phyloP scores from a whole-genome alignment of 2,888 invertebrate species.

The Hipparchia sbordonii region DNA sequence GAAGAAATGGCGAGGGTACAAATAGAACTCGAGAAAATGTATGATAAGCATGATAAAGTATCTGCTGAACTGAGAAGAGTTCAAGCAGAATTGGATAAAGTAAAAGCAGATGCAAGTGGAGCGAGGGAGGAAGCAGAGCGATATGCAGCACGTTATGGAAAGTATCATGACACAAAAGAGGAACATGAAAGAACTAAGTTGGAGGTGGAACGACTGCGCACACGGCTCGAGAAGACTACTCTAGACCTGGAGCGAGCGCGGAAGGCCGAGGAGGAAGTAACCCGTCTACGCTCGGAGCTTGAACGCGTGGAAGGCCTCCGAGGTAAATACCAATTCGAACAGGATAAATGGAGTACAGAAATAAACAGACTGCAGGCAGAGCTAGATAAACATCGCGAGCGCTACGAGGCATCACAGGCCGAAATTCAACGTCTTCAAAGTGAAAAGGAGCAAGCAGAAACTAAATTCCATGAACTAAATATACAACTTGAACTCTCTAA shows the following conservation, averaged over 20 bases:
- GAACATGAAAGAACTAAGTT: slow-evolving; percentile 90
- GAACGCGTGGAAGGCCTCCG: slow-evolving; percentile 89
- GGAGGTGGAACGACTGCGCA: slow-evolving; percentile 91
- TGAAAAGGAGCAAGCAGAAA: slow-evolving; percentile 87
- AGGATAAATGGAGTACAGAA: slow-evolving; percentile 82
- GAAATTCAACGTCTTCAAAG: slow-evolving; percentile 87
- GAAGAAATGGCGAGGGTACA: slow-evolving; percentile 94
- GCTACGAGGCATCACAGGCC: slow-evolving; percentile 88
- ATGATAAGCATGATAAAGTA: slow-evolving; percentile 94
- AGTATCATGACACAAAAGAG: slow-evolving; percentile 90
- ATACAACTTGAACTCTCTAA: slow-evolving; percentile 91
- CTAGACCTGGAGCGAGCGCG: slow-evolving; percentile 90
- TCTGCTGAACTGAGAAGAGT: slow-evolving; percentile 91
- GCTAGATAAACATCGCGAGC: slow-evolving; percentile 88
- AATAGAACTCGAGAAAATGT: slow-evolving; percentile 94
- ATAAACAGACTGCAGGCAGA: slow-evolving; percentile 90
- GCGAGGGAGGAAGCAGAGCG: slow-evolving; percentile 91
- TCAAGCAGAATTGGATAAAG: slow-evolving; percentile 88
- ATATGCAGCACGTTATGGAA: slow-evolving; percentile 87
- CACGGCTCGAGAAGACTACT: slow-evolving; percentile 90
- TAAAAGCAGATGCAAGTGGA: slow-evolving; percentile 88
- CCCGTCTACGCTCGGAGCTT: slow-evolving; percentile 86
- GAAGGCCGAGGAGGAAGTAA: slow-evolving; percentile 86
- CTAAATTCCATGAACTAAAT: slow-evolving; percentile 88
- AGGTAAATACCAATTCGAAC: slow-evolving; percentile 83